Evolutionary conservation across 2,113 vertebrate species (phyloP), one percentile per base, ranked within the genome.

Genomic region (Terrapene triunguis): DNA sequence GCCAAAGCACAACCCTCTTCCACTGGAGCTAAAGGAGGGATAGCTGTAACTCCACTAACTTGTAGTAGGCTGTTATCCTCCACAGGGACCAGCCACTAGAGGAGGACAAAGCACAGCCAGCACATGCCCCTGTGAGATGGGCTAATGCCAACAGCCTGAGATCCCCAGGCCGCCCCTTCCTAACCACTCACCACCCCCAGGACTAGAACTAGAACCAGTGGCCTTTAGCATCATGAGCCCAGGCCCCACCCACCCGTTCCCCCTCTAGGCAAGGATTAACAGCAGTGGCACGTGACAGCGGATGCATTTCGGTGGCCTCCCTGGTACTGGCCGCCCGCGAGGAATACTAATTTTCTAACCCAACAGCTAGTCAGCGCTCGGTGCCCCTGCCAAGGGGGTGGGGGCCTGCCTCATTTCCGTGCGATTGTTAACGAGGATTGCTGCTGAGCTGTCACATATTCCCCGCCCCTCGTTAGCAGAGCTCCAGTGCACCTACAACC

Each of bases 381-480:
- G 21, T 32, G 29, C 12, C 47, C 29, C 53, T 35, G 86, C 78
- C 27, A 10, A 12, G 47, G 83, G 82, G 32, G 25, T 1, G 4
- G 50, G 76, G 29, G 50, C 12, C 14, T 44, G 2, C 21, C 44
- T 69, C 35, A 54, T 12, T 88, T 11, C 29, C 35, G 0, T 0
- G 35, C 0, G 2, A 51, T 1, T 24, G 22, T 12, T 72, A 9
- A 35, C 11, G 6, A 10, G 16, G 14, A n/a, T 38, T 47, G 91
- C 79, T 2, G 1, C 79, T 1, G 3, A 79, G 78, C 32, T 0
- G 0, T 38, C 2, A 3, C 89, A 5, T 35, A 1, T 51, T 65
- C 88, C 5, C 81, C 87, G 83, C 51, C 92, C 50, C 88, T 90
- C 69, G 5, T 81, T 93, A 78, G 8, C 88, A n/a, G 44, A 65